Evolutionary conservation across 2,797 vertebrate species (phyloP).

Genomic region (Myripristis murdjan): DNA sequence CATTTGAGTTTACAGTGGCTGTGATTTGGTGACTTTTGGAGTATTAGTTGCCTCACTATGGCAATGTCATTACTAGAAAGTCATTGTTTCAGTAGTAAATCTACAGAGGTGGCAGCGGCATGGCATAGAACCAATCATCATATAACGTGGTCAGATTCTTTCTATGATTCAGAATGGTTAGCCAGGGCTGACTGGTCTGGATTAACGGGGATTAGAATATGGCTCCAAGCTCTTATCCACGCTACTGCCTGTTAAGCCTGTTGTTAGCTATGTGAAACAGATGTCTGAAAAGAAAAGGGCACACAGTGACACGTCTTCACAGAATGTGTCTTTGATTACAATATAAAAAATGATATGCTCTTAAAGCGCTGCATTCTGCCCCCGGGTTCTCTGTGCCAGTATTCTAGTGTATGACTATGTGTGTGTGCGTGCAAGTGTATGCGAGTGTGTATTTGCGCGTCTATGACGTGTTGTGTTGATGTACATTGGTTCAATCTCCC

Average conservation of each 20-base stretch:
- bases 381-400: conserved; percentile 56
- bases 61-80: not conserved
- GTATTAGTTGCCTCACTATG: conserved; percentile 2
- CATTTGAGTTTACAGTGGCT: not conserved
- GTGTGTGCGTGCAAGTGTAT: conserved; percentile 23
- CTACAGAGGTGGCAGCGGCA: conserved; percentile 23
- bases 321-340: conserved; percentile 79
- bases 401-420: conserved; percentile 37
- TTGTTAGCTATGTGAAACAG: conserved; percentile 75
- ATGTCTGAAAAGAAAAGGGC: conserved; percentile 78
- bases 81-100: conserved; percentile 14
- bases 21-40: conserved; percentile 5
- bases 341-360: conserved; percentile 81
- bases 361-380: conserved; percentile 76
- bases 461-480: conserved; percentile 62
- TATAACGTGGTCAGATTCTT: conserved; percentile 31
- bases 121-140: conserved; percentile 20
- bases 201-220: conserved; percentile 64
- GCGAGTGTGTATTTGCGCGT: conserved; percentile 24
- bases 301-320: conserved; percentile 75
- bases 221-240: conserved; percentile 59
- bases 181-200: conserved; percentile 43
- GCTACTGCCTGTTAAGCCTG: conserved; percentile 62
- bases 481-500: conserved; percentile 77
- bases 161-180: conserved; percentile 46